A percentile compares a stretch with the other conserved stretches of the same genome.
Evolutionary conservation across 92 coral and sea anemone genomes (phyloP).

Genomic region (Actinostola sp.): DNA sequence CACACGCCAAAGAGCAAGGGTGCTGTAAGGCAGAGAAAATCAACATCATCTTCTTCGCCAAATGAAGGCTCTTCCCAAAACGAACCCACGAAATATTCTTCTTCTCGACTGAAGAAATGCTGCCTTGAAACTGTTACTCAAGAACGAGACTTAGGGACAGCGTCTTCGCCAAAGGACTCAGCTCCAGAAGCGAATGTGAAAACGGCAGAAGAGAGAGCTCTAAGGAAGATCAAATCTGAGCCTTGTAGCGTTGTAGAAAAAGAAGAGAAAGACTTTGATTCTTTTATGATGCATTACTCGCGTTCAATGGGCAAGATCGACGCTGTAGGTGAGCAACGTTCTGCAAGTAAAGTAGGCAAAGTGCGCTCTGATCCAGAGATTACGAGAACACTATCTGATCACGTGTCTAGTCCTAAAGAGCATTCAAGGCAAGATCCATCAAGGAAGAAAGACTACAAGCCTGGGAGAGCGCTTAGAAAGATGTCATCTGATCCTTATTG

Average conservation of each 20-base stretch:
- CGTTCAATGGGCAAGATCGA: background rate
- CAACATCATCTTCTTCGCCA: conserved; percentile 13
- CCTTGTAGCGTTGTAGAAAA: background rate
- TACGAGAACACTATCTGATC: background rate
- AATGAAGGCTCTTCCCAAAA: background rate
- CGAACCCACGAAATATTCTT: background rate
- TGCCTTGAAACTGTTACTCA: background rate
- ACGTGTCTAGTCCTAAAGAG: background rate
- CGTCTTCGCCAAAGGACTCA: background rate
- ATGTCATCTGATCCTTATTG: conserved; percentile 21
- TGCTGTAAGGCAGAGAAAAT: conserved; percentile 18
- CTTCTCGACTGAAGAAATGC: conserved; percentile 5
- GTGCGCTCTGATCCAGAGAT: conserved; percentile 4
- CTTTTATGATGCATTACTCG: background rate
- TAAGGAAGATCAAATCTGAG: conserved; percentile 8
- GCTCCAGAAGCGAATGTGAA: background rate
- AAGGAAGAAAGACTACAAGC: background rate
- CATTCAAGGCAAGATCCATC: background rate
- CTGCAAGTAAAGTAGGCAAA: background rate
- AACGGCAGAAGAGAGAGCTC: background rate
- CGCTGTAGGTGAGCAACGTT: background rate
- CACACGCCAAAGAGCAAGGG: background rate
- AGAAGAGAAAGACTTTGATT: conserved; percentile 3
- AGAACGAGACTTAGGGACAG: background rate
- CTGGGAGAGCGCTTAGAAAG: conserved; percentile 24